Percentiles rank a stretch among this genome's conserved stretches.
These are phyloP conservation scores for Capricornis sumatraensis DNA, from an alignment of 2,113 vertebrate species.

Conservation along the genomic window DNA sequence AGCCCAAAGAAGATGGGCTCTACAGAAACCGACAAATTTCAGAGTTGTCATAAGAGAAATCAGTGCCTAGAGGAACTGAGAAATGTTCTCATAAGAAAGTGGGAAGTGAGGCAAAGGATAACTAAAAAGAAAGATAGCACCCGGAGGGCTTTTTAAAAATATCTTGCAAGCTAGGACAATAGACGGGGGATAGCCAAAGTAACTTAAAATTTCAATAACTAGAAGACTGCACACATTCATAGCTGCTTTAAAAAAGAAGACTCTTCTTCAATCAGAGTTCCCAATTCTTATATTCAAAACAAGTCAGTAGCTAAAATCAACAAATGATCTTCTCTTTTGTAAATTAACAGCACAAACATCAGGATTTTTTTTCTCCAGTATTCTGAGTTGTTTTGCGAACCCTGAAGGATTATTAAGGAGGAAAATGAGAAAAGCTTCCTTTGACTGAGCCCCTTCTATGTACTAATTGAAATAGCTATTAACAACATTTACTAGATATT, in stretches of 20 bases:
- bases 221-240: neutral
- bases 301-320: neutral
- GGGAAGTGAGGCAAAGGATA: neutral
- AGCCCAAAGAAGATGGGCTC: slow-evolving; percentile 8
- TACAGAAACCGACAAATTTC: slow-evolving; percentile 30
- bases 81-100: slow-evolving; percentile 29
- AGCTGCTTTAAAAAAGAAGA: neutral
- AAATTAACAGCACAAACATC: neutral
- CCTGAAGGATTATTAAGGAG: neutral
- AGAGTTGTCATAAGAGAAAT: slow-evolving; percentile 32
- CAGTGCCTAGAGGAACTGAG: neutral
- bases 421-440: neutral
- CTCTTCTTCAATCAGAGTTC: neutral
- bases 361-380: neutral
- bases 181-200: neutral
- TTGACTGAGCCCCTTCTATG: neutral
- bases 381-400: neutral
- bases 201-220: neutral
- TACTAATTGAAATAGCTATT: neutral
- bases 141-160: neutral
- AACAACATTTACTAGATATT: neutral
- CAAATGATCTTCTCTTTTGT: neutral
- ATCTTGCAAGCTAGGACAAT: neutral
- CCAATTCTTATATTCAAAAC: neutral
- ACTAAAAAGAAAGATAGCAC: slow-evolving; percentile 14